Base-by-base conservation (phyloP, 2,113 vertebrate species). In the Tragelaphus imberbis region DNA sequence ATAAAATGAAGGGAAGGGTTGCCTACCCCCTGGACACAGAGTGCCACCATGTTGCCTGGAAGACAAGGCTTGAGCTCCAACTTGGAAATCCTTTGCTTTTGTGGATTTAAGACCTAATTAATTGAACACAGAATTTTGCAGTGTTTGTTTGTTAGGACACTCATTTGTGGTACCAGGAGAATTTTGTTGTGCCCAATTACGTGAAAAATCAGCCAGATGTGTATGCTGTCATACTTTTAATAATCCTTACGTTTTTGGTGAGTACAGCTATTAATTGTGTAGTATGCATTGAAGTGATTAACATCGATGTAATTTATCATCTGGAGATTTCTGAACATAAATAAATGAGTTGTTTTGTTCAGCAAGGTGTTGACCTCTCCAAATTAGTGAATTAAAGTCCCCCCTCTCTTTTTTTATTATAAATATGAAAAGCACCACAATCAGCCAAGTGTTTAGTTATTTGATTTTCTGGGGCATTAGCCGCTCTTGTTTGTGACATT, bases 381-480 rank as follows among this genome's bases (percentile, higher is more conserved):
- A 97, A 98, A 99, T 98, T 98, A 98, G 98, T 98, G 98, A 98
- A 98, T 99, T 98, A 98, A 96, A 96, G 93, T 55, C 53, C 36
- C 79, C 96, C 80, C 49, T 28, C 68, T 6, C 53, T 36, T 4
- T 40, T 89, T 88, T 95, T 96, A 77, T 97, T 97, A 98, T 96
- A 98, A 98, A 98, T 98, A 98, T 97, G 98, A 98, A 99, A 99
- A 97, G 98, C 98, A 68, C 95, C 98, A 97, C 98, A 95, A 96
- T 98, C 98, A 98, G 97, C 98, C 98, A 56, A 98, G 98, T 98
- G 98, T 99, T 98, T 94, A 96, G 98, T 98, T 98, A 99, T 98
- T 99, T 99, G 99, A 99, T 99, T 99, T 99, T 99, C 98, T 98
- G 99, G 99, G 98, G 99, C 98, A 99, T 99, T 99, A 99, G 98